phyloP scores from a whole-genome alignment of 2,113 vertebrate species.

The Aptenodytes forsteri region DNA sequence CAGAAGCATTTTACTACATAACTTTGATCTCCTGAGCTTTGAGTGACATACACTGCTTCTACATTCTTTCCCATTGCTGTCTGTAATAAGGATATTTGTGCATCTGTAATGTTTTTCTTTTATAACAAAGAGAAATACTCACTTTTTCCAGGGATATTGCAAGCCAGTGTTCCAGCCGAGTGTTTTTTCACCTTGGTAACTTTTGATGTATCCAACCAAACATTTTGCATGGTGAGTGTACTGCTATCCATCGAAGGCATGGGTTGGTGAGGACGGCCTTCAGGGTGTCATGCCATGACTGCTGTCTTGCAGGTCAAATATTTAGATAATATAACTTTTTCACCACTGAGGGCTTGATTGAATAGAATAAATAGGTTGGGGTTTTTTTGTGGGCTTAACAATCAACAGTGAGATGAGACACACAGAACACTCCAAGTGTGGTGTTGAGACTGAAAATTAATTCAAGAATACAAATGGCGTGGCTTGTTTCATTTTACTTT shows the following conservation, averaged over 20 bases:
- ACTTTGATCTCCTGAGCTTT: background rate
- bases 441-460: background rate
- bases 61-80: background rate
- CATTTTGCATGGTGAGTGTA: background rate
- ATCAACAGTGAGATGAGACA: background rate
- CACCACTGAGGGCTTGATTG: background rate
- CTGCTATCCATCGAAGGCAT: background rate
- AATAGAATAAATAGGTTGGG: background rate
- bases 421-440: fast-evolving
- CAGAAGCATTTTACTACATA: background rate
- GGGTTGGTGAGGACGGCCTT: background rate
- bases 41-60: background rate
- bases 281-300: background rate
- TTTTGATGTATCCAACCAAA: background rate
- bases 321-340: background rate
- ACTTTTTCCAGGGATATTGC: background rate
- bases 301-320: background rate
- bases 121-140: background rate
- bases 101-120: background rate
- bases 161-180: background rate
- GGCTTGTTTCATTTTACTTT: background rate
- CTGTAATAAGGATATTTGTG: background rate
- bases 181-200: background rate
- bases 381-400: background rate
- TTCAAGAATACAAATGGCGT: background rate